These are phyloP conservation scores for Osedax frankpressi DNA, from an alignment of 2,888 invertebrate species.

Conservation along the genomic window DNA sequence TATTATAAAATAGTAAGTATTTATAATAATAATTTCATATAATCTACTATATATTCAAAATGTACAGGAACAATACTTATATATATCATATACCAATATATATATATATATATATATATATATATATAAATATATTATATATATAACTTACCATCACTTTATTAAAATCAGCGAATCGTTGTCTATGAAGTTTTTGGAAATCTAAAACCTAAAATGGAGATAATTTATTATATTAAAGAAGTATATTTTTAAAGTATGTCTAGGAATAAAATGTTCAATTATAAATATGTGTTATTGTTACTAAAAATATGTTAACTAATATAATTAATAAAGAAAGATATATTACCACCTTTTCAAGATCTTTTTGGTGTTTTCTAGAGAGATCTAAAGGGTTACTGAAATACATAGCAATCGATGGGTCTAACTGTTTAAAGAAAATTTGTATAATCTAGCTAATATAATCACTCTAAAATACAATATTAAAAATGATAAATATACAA, in stretches of 20 bases:
- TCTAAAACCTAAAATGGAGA: neutral
- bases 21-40: no score
- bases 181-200: neutral
- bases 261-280: neutral
- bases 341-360: neutral
- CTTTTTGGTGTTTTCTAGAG: neutral
- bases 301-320: no score
- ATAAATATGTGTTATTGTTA: no score
- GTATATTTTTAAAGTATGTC: neutral
- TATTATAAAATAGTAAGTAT: no score
- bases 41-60: no score
- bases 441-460: neutral
- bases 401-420: neutral
- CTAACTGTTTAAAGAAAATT: neutral
- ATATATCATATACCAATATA: no score
- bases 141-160: no score
- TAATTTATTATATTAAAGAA: neutral
- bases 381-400: neutral
- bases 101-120: no score
- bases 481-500: neutral
- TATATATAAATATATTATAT: no score
- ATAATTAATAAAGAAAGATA: no score
- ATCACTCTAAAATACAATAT: no score
- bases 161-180: neutral
- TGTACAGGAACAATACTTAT: no score